Conservation (phyloP, 1,140 invertebrate genomes). For the Pseudomyrmex pallidus region DNA sequence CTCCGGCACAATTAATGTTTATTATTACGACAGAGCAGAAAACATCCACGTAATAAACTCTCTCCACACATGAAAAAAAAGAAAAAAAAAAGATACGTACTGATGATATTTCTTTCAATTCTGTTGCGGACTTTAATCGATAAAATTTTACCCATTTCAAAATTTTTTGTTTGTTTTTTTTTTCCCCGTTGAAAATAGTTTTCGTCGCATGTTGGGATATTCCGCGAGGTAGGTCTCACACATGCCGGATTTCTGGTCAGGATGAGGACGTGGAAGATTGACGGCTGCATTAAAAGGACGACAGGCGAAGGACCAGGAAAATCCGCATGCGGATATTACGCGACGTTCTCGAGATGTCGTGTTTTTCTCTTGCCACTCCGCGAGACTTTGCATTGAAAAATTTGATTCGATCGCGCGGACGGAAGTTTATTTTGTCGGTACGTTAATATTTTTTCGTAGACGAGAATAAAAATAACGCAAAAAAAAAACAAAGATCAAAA, state of each 20-base stretch:
- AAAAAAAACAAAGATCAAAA: no score
- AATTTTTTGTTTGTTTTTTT: neutral
- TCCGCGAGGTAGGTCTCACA: neutral
- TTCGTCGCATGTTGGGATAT: constrained; percentile 29
- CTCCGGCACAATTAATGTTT: neutral
- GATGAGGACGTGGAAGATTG: constrained; percentile 55
- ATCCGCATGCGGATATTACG: constrained; percentile 56
- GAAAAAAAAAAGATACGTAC: no score
- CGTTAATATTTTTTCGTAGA: neutral
- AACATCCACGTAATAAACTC: neutral
- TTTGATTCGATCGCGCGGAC: constrained; percentile 29
- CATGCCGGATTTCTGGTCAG: constrained; percentile 49
- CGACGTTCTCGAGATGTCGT: constrained; percentile 60
- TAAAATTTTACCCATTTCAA: constrained; percentile 12
- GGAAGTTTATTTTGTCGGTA: constrained; percentile 1
- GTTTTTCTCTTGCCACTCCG: constrained; percentile 25
- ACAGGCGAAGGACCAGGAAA: constrained; percentile 55
- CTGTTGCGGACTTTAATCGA: neutral
- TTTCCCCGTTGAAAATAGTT: constrained; percentile 25
- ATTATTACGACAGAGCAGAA: no score
- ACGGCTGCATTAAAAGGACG: constrained; percentile 68
- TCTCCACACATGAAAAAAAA: no score
- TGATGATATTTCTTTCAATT: constrained; percentile 1
- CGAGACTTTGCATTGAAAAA: constrained; percentile 26
- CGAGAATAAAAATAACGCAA: no score